phyloP scores from a whole-genome alignment of 2,797 vertebrate species.

The Hybognathus amarus region DNA sequence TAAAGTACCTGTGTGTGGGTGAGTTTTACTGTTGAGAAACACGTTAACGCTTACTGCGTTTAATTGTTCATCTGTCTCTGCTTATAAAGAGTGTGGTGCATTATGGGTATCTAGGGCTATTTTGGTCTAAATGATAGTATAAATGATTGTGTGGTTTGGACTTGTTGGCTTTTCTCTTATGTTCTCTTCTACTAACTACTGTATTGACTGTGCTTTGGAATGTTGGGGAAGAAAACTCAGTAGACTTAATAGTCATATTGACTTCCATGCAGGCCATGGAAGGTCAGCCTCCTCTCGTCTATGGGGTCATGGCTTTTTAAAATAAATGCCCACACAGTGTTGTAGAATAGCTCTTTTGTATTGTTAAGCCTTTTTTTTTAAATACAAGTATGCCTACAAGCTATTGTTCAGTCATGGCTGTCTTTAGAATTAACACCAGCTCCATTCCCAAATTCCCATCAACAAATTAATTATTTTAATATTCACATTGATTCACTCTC shows the following conservation, averaged over 20 bases:
- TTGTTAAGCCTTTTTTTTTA: background rate
- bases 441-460: background rate
- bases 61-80: background rate
- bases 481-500: background rate
- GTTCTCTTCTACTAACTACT: slow-evolving; percentile 19
- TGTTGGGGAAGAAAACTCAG: slow-evolving; percentile 32
- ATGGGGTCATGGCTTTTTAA: background rate
- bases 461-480: background rate
- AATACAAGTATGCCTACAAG: background rate
- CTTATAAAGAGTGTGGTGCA: background rate
- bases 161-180: background rate
- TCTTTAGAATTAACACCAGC: background rate
- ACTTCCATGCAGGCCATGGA: background rate
- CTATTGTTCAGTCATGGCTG: background rate
- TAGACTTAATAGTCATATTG: slow-evolving; percentile 45
- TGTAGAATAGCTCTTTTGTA: background rate
- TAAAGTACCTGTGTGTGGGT: slow-evolving; percentile 19
- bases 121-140: slow-evolving; percentile 24
- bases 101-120: slow-evolving; percentile 4
- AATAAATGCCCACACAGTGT: background rate
- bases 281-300: slow-evolving; percentile 19
- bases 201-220: slow-evolving; percentile 27
- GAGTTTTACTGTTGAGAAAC: slow-evolving; percentile 11
- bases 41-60: background rate
- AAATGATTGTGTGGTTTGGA: slow-evolving; percentile 9